Evolutionary conservation across 2,888 invertebrate genomes (phyloP).

Genomic region (Tetramorium bicarinatum): DNA sequence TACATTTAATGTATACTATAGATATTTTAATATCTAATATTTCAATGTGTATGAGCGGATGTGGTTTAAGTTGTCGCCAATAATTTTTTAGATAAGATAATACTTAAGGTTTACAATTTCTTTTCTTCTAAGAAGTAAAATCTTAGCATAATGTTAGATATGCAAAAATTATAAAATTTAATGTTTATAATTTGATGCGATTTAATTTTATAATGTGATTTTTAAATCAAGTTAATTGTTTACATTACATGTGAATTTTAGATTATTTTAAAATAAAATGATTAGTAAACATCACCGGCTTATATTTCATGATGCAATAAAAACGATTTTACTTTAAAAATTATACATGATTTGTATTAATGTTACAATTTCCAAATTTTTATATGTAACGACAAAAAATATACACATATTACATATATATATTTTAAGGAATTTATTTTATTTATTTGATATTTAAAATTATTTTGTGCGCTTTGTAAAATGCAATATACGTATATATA

Average conservation of each 20-base stretch:
- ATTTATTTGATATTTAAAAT: neutral
- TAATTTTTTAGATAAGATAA: constrained; percentile 42
- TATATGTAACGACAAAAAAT: neutral
- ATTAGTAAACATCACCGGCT: neutral
- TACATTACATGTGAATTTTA: neutral
- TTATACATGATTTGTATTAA: neutral
- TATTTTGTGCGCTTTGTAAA: neutral
- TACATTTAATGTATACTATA: neutral
- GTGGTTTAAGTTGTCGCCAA: constrained; percentile 16
- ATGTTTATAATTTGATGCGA: neutral
- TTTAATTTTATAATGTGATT: neutral
- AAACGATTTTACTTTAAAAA: constrained; percentile 5
- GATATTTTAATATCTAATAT: constrained; percentile 8
- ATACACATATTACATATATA: neutral
- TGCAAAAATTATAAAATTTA: neutral
- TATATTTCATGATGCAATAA: neutral
- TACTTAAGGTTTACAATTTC: neutral
- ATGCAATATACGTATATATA: neutral
- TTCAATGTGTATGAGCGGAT: constrained; percentile 10
- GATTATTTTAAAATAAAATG: neutral
- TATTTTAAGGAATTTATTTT: neutral
- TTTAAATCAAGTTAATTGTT: neutral
- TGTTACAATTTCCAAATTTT: neutral
- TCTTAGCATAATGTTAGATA: neutral
- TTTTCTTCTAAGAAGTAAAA: neutral